A percentile compares a stretch with the other conserved stretches of the same genome.
Conservation (phyloP, 2,888 invertebrate species). For the Microctonus hyperodae region DNA sequence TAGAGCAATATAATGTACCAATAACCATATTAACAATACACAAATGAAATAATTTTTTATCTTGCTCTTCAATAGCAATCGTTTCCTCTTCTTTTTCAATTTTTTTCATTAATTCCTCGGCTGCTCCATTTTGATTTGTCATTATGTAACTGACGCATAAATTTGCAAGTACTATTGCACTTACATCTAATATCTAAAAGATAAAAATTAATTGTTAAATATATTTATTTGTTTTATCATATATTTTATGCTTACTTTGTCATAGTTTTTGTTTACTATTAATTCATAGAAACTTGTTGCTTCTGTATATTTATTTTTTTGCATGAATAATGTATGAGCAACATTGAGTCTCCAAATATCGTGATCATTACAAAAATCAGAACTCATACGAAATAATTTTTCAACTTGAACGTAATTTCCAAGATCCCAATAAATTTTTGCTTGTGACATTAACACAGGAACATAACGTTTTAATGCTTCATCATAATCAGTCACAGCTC, state of each 20-base stretch:
- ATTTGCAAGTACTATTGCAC: conserved; percentile 98
- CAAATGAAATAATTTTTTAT: conserved; percentile 92
- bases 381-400: conserved; percentile 94
- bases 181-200: conserved; percentile 84
- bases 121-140: conserved; percentile 98
- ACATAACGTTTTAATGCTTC: conserved; percentile 91
- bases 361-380: conserved; percentile 97
- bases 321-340: conserved; percentile 99
- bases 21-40: conserved; percentile 99
- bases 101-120: conserved; percentile 97
- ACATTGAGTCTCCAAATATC: conserved; percentile 98
- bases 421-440: conserved; percentile 98
- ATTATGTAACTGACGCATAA: conserved; percentile 99
- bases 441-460: conserved; percentile 99
- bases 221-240: background rate
- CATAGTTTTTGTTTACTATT: conserved; percentile 92
- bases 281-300: conserved; percentile 98
- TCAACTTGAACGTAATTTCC: conserved; percentile 96
- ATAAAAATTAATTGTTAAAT: conserved; percentile 19
- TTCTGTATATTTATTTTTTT: conserved; percentile 98
- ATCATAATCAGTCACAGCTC: conserved; percentile 91
- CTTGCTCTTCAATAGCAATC: conserved; percentile 89
- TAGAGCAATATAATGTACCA: conserved; percentile 97
- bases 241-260: conserved; percentile 69
- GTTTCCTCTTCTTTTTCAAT: conserved; percentile 98